Evolutionary conservation across 2,888 invertebrate species (phyloP).

Genomic region (Parnassius smintheus): DNA sequence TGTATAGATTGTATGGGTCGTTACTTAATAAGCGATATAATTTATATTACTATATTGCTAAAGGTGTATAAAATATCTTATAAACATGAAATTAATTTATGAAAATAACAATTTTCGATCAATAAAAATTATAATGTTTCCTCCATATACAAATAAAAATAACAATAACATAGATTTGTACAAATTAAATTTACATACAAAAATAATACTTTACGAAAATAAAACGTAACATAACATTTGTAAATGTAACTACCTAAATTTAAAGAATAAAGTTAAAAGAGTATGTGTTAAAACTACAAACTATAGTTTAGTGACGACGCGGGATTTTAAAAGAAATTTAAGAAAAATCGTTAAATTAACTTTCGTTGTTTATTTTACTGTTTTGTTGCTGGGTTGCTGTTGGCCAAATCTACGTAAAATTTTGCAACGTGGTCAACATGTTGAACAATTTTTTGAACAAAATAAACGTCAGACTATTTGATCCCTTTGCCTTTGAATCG

Average conservation of each 20-base stretch:
- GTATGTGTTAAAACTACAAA: background rate
- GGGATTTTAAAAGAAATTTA: background rate
- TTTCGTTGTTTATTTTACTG: too few species aligned
- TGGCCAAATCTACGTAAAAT: too few species aligned
- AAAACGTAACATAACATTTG: conserved; percentile 13
- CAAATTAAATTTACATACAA: conserved; percentile 21
- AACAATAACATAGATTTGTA: conserved; percentile 21
- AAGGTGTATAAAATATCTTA: too few species aligned
- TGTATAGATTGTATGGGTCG: too few species aligned
- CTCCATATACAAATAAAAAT: conserved; percentile 5
- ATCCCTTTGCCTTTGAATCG: too few species aligned
- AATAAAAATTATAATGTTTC: conserved; percentile 9
- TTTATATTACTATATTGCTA: too few species aligned
- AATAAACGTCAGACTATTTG: too few species aligned
- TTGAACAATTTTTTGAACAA: too few species aligned
- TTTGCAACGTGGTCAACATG: too few species aligned
- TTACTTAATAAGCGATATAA: too few species aligned
- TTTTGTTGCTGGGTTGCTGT: too few species aligned
- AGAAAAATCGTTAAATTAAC: too few species aligned
- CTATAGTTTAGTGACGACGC: background rate
- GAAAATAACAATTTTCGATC: conserved; percentile 8
- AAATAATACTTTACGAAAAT: conserved; percentile 17
- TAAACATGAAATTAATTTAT: background rate
- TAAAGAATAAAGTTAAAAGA: background rate
- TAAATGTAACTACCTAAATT: conserved; percentile 12